Percentiles rank a stretch among this genome's conserved stretches.
phyloP scores from a whole-genome alignment of 92 coral and sea anemone genomes.

The Umimayanthus chanpuru region DNA sequence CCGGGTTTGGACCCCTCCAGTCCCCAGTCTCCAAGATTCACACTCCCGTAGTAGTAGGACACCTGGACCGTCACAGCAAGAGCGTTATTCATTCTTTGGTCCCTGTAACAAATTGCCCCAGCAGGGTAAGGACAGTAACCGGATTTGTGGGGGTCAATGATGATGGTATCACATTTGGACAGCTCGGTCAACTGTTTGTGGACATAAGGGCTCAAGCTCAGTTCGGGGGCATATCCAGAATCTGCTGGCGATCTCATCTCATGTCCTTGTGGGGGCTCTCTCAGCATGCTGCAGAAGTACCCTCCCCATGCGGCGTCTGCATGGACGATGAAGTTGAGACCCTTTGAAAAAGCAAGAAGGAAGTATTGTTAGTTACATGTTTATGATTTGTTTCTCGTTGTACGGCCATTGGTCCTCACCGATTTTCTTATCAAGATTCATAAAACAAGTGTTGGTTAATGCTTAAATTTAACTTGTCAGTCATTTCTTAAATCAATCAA shows the following conservation, averaged over 20 bases:
- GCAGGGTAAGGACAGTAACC: not conserved
- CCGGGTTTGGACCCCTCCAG: constrained; percentile 77
- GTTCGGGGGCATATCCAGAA: constrained; percentile 76
- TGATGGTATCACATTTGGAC: constrained; percentile 78
- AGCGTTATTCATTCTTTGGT: constrained; percentile 77
- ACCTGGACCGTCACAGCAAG: constrained; percentile 28
- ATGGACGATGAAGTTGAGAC: constrained; percentile 63
- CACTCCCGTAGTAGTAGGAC: constrained; percentile 70
- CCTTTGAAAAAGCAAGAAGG: constrained; percentile 35
- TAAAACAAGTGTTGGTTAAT: too few relatives aligned
- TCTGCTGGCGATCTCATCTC: constrained; percentile 4
- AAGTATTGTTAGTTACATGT: not conserved
- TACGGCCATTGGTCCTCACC: too few relatives aligned
- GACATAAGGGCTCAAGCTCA: constrained; percentile 65
- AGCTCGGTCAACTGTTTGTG: constrained; percentile 64
- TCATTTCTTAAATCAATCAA: too few relatives aligned
- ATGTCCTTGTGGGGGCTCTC: constrained; percentile 57
- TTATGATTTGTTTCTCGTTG: not conserved
- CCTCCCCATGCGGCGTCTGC: constrained; percentile 98
- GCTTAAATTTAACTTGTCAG: too few relatives aligned
- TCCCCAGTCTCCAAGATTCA: constrained; percentile 53
- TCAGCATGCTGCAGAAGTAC: constrained; percentile 87
- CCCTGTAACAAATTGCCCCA: constrained; percentile 52
- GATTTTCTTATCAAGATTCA: too few relatives aligned
- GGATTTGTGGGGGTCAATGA: constrained; percentile 92